Evolutionary conservation across 1,140 invertebrate species (phyloP).

Genomic region (Bicyclus anynana): DNA sequence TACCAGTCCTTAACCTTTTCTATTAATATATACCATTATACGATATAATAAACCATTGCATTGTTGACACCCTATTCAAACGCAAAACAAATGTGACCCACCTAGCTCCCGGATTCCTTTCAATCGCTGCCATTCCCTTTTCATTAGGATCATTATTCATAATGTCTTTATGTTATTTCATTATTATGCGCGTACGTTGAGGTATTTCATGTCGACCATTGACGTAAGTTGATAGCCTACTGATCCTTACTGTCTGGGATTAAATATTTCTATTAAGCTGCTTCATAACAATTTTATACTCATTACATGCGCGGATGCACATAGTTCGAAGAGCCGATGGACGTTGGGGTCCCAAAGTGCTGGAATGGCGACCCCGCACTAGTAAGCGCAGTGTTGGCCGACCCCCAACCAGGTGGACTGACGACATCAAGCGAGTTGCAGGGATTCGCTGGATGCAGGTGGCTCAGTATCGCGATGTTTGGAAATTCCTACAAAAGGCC

Average conservation of each 20-base stretch:
- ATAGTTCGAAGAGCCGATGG: too few relatives aligned
- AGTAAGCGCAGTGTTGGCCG: too few relatives aligned
- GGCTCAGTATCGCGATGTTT: too few relatives aligned
- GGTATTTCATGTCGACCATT: background rate
- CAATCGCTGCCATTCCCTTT: constrained; percentile 17
- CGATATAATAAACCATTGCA: constrained; percentile 6
- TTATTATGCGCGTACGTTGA: background rate
- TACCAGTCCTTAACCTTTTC: constrained; percentile 7
- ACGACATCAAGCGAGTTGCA: too few relatives aligned
- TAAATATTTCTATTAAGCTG: background rate
- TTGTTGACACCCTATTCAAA: constrained; percentile 22
- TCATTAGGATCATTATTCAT: constrained; percentile 11
- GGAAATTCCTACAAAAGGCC: too few relatives aligned
- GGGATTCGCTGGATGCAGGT: too few relatives aligned
- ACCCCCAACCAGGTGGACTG: too few relatives aligned
- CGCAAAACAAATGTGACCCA: constrained; percentile 15
- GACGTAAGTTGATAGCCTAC: background rate
- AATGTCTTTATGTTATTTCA: constrained; percentile 15
- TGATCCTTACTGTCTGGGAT: too few relatives aligned
- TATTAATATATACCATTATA: constrained; percentile 20
- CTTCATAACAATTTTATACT: background rate
- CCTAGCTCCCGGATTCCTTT: constrained; percentile 20
- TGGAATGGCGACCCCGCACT: too few relatives aligned
- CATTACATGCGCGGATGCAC: too few relatives aligned
- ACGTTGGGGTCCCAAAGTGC: too few relatives aligned